These are phyloP conservation scores for Aurelia aurita DNA, from an alignment of 30 jellyfish, hydroid and myxozoan species.

Conservation along the genomic window DNA sequence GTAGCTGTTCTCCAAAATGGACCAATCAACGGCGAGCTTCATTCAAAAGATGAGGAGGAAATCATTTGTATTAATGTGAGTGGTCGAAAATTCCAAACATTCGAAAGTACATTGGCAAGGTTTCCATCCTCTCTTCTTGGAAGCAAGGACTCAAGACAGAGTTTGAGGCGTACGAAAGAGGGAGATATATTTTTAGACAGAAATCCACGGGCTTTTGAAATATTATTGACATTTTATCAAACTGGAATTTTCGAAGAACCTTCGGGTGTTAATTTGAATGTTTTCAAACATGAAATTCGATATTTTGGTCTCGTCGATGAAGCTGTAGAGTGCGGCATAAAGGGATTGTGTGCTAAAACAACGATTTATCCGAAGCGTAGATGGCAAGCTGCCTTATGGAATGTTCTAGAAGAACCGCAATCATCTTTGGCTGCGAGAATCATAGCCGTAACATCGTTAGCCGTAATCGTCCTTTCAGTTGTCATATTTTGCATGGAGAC, in stretches of 20 bases:
- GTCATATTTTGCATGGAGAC: constrained; percentile 91
- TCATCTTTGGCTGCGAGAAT: constrained; percentile 87
- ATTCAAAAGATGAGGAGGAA: constrained; percentile 29
- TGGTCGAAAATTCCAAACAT: constrained; percentile 86
- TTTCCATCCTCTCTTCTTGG: constrained; percentile 95
- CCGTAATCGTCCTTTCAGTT: constrained; percentile 76
- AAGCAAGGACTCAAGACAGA: constrained; percentile 52
- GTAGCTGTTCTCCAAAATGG: not conserved
- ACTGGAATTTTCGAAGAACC: constrained; percentile 97
- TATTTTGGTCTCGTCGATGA: constrained; percentile 88
- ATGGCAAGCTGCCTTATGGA: constrained; percentile 87
- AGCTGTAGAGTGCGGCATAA: constrained; percentile 88
- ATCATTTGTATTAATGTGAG: constrained; percentile 85
- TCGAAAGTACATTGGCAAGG: constrained; percentile 75
- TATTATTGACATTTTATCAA: constrained; percentile 87
- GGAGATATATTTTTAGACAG: constrained; percentile 91
- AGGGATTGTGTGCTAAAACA: constrained; percentile 64
- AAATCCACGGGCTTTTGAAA: constrained; percentile 80
- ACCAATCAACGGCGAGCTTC: not conserved
- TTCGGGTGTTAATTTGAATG: constrained; percentile 71
- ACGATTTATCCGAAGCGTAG: constrained; percentile 62
- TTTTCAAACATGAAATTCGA: constrained; percentile 85
- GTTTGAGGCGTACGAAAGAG: constrained; percentile 61
- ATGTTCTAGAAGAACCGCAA: constrained; percentile 88
- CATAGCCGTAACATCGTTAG: constrained; percentile 77